Evolutionary conservation across 2,797 vertebrate genomes (phyloP).

Genomic region (Microcaecilia unicolor): DNA sequence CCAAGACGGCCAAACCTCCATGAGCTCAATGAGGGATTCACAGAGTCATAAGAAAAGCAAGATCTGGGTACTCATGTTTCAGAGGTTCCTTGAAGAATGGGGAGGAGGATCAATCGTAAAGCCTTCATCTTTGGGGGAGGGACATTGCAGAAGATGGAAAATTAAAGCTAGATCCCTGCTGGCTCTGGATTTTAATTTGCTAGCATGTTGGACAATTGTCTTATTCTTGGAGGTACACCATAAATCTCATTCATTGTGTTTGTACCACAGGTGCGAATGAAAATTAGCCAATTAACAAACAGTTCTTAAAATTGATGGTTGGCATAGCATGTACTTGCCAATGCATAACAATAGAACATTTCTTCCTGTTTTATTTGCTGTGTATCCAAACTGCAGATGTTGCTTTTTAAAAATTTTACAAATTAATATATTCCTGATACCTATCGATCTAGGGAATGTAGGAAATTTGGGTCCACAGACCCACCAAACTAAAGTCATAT

Average conservation of each 20-base stretch:
- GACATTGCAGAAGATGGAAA: constrained; percentile 8
- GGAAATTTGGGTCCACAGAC: background rate
- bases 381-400: constrained; percentile 15
- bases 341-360: constrained; percentile 5
- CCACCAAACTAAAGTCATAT: background rate
- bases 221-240: constrained; percentile 29
- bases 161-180: constrained; percentile 23
- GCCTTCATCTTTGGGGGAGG: constrained; percentile 6
- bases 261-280: constrained; percentile 16
- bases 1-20: background rate
- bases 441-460: background rate
- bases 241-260: constrained; percentile 14
- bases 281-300: constrained; percentile 16
- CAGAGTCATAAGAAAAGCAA: constrained; percentile 18
- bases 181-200: constrained; percentile 25
- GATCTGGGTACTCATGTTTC: constrained; percentile 18
- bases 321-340: constrained; percentile 6
- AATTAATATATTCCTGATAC: too few species aligned
- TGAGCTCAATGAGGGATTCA: background rate
- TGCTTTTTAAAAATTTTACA: constrained; percentile 7
- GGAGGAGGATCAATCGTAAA: constrained; percentile 11
- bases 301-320: background rate
- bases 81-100: constrained; percentile 21
- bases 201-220: constrained; percentile 30
- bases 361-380: background rate